Conservation (phyloP, 2,797 vertebrate species). For the Coregonus ussuriensis region DNA sequence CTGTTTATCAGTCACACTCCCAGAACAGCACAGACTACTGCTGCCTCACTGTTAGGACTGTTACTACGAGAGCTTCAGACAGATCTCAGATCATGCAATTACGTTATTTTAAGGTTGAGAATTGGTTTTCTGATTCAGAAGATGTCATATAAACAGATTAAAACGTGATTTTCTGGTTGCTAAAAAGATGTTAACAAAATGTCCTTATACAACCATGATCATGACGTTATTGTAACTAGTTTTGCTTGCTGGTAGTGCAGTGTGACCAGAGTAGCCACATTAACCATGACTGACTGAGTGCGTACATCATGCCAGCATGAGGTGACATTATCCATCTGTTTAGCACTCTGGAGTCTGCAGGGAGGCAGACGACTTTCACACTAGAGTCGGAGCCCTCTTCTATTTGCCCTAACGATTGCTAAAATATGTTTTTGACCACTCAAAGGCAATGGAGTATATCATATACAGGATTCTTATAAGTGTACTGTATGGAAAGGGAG, state of each 20-base stretch:
- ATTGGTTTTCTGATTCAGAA: background rate
- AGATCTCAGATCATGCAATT: background rate
- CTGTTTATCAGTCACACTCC: background rate
- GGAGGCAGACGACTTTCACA: background rate
- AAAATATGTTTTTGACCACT: background rate
- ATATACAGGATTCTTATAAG: no score
- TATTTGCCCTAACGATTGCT: background rate
- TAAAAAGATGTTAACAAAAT: background rate
- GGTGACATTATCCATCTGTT: background rate
- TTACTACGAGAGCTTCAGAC: no score
- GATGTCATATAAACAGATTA: background rate
- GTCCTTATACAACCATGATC: no score
- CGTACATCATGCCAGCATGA: background rate
- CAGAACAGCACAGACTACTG: background rate
- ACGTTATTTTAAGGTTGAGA: background rate
- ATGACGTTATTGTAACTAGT: no score
- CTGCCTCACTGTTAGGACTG: background rate
- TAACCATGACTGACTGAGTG: background rate
- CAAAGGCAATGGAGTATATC: no score
- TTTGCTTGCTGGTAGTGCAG: background rate
- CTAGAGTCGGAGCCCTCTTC: background rate
- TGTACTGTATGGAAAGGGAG: background rate
- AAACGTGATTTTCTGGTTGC: background rate
- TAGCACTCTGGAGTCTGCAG: background rate
- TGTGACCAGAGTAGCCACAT: background rate